Evolutionary conservation across 2,888 invertebrate species (phyloP), one percentile per base, ranked within the genome.

Genomic region (Pachliopta kotzebuea): DNA sequence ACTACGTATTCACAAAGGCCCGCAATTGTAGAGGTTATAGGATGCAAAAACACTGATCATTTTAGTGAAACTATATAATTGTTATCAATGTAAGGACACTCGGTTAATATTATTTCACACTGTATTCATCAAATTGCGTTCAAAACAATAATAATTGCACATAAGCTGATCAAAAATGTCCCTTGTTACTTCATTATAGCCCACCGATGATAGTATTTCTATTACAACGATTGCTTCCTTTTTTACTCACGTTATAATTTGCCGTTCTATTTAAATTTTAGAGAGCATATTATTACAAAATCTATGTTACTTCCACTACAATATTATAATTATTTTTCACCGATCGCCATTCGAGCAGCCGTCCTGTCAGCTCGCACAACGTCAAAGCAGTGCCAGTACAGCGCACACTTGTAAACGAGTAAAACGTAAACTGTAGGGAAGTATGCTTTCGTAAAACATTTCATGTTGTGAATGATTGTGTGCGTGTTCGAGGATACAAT

Each of bases 1-100:
- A 81, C 77, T 82, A 88, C 87, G 86, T 88, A 87, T 81, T 89
- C 86, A 89, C 85, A 83, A 84, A 83, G 80, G 54, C 80, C 77
- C 57, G 29, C 53, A 56, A 37, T 76, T 75, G 75, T 85, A 84
- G 84, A 91, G 90, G 90, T 91, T 90, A 90, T 83, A 73, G 82
- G 79, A 80, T 78, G 77, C 76, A 82, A 83, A 79, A 86, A 87
- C 81, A 86, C 75, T 76, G 74, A 77, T 70, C 79, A 82, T 85
- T 84, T 82, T 75, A 71, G 73, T 64, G 63, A 72, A 68, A 75
- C 71, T 76, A 76, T 74, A 74, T 72, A 79, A 76, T 73, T 72
- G 76, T 74, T 79, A 78, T 69, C 82, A 82, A 79, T 73, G 76
- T 77, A 76, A 70, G 61, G 71, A 68, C 66, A 68, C 67, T 70